Evolutionary conservation across 30 jellyfish, hydroid and myxozoan genomes (phyloP), one percentile per base, ranked within the genome.

Genomic region (Pelagia noctiluca): DNA sequence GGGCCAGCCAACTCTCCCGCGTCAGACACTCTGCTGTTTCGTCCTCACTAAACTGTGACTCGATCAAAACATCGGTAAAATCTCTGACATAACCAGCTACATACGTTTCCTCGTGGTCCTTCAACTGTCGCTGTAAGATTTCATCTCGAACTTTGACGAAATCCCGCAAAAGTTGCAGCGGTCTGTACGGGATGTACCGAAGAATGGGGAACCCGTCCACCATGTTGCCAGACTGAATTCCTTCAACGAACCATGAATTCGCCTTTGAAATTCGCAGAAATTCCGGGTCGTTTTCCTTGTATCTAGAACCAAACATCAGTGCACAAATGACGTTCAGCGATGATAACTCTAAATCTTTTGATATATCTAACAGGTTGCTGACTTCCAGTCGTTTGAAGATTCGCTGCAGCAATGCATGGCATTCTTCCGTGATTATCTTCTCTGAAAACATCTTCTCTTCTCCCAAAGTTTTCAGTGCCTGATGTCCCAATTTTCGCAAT

Each of bases 191-290:
- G 42, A 89, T 33, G 35, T 57, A 89, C n/a, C 94, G 92, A 25
- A 89, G 87, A 24, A 80, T 47, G 13, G 97, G 97, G 49, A 89
- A 89, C 23, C 90, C 97, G 38, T 89, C 97, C 1, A 89, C 88
- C 23, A 80, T 50, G 32, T 79, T 80, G 8, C 80, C 91, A 3
- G 90, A 80, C 48, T 89, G 71, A n/a, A 89, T 78, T 66, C 97
- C 97, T 30, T 84, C 88, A 1, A 89, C 49, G 35, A 89, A 89
- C 90, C 90, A 73, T 52, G 91, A 24, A 32, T 82, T 89, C 21
- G 97, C 90, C 75, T 33, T 22, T 0, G 88, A 65, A 52, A 89
- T 78, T n/a, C 83, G 89, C 18, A 67, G 88, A 47, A 89, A 89
- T 48, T 89, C 97, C 8, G 89, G 93, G 75, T 89, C 94, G 13